Evolutionary conservation across 2,113 vertebrate species (phyloP).

Genomic region (Carassius carassius): DNA sequence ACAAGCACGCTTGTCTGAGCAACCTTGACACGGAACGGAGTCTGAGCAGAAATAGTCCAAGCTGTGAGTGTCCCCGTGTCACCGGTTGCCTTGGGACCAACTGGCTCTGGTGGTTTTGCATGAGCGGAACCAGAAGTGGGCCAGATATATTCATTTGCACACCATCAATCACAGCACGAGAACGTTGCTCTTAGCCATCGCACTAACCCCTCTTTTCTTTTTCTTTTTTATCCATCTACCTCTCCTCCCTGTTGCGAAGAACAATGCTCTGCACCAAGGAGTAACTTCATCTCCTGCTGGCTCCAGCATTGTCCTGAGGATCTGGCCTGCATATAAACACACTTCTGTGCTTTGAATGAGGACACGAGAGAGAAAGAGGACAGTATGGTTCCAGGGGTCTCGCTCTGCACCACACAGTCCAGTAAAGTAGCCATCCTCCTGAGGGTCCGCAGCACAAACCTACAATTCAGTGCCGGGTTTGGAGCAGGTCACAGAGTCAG

Average conservation of each 20-base stretch:
- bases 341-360: constrained; percentile 44
- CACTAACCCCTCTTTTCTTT: constrained; percentile 34
- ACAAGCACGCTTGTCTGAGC: constrained; percentile 56
- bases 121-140: constrained; percentile 56
- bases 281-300: constrained; percentile 46
- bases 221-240: constrained; percentile 1
- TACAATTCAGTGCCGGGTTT: neutral
- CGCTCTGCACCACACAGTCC: neutral
- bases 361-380: constrained; percentile 42
- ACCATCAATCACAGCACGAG: constrained; percentile 54
- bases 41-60: constrained; percentile 47
- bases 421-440: neutral
- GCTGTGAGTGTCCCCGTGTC: constrained; percentile 36
- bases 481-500: constrained; percentile 27
- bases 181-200: constrained; percentile 56
- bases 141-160: constrained; percentile 52
- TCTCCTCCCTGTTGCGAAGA: constrained; percentile 25
- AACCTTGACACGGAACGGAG: constrained; percentile 57
- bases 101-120: constrained; percentile 52
- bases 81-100: constrained; percentile 52
- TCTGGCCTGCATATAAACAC: constrained; percentile 46
- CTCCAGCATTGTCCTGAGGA: constrained; percentile 45
- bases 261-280: constrained; percentile 45
- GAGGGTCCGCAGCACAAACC: neutral
- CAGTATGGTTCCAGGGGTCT: constrained; percentile 20